Conservation (phyloP, 2,888 invertebrate species). For the Dynastes maya region DNA sequence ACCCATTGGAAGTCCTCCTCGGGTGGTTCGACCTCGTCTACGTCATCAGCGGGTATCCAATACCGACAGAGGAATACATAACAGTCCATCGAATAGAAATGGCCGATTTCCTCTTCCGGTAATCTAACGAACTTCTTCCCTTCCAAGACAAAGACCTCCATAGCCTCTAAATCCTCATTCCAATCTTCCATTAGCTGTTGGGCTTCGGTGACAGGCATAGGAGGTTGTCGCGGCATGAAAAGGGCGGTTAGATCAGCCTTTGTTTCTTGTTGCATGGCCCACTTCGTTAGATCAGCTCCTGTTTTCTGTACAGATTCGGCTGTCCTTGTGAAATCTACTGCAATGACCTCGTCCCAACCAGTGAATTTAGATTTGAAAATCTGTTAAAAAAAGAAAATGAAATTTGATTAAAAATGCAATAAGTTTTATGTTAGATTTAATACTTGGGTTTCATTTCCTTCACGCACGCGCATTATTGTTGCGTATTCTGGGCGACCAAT, state of each 20-base stretch:
- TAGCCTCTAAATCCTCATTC: slow-evolving; percentile 98
- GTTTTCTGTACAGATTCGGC: slow-evolving; percentile 97
- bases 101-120: slow-evolving; percentile 91
- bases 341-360: slow-evolving; percentile 99
- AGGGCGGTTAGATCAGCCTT: slow-evolving; percentile 95
- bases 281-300: slow-evolving; percentile 94
- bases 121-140: slow-evolving; percentile 97
- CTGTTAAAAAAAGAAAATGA: slow-evolving; percentile 66
- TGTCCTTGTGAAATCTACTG: slow-evolving; percentile 98
- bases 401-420: neutral
- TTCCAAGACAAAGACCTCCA: slow-evolving; percentile 98
- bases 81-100: slow-evolving; percentile 95
- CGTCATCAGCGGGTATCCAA: slow-evolving; percentile 81
- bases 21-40: slow-evolving; percentile 70
- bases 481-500: slow-evolving; percentile 91
- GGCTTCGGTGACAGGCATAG: slow-evolving; percentile 89
- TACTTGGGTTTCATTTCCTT: slow-evolving; percentile 91
- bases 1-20: slow-evolving; percentile 90
- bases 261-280: slow-evolving; percentile 92
- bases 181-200: slow-evolving; percentile 93
- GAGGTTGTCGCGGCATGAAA: slow-evolving; percentile 94
- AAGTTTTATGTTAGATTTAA: neutral
- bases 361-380: slow-evolving; percentile 97
- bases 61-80: slow-evolving; percentile 99
- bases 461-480: slow-evolving; percentile 89